Base-by-base conservation (phyloP, 2,113 vertebrate species). In the Callocephalon fimbriatum region DNA sequence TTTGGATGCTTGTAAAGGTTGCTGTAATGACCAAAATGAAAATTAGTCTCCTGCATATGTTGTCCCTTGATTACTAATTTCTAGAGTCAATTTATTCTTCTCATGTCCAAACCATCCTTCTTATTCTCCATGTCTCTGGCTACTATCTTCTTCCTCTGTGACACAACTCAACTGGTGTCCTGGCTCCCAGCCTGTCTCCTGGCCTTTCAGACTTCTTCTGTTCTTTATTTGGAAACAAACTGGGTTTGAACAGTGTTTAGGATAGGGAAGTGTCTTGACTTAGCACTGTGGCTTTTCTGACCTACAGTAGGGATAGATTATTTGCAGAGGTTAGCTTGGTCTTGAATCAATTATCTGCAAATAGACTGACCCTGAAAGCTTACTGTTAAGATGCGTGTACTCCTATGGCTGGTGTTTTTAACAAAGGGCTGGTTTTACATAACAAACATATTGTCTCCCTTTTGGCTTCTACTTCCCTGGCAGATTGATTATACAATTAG, bases 181-280 rank as follows among this genome's bases (percentile, higher is more conserved):
- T 0, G 0, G 9, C 45, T 71, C 42, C 21, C 14, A 53, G n/a
- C 31, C 23, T 35, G 10, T 53, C 47, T 67, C 18, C n/a, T 44
- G 71, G 10, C 8, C 68, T n/a, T 65, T 79, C 14, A 14, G 37
- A n/a, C 11, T 88, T 62, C 10, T 45, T 27, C 47, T 53, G 2
- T 42, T 66, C 15, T 31, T 9, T 37, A 50, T 72, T 58, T 56
- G 26, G 48, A 77, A 94, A 22, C 6, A 70, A 47, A 10, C 38
- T 71, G 20, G 12, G 14, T 18, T 82, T 93, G 45, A 68, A 56
- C 22, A 44, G 7, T 38, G 15, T 62, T 48, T 66, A 71, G 65
- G 38, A 26, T 26, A 42, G 21, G 5, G 7, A 48, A 21, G 5
- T 12, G 25, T 53, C 37, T 81, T 76, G 44, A 45, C 26, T 61